Base-by-base conservation (phyloP, 2,113 vertebrate species). In the Chloroceryle aenea region DNA sequence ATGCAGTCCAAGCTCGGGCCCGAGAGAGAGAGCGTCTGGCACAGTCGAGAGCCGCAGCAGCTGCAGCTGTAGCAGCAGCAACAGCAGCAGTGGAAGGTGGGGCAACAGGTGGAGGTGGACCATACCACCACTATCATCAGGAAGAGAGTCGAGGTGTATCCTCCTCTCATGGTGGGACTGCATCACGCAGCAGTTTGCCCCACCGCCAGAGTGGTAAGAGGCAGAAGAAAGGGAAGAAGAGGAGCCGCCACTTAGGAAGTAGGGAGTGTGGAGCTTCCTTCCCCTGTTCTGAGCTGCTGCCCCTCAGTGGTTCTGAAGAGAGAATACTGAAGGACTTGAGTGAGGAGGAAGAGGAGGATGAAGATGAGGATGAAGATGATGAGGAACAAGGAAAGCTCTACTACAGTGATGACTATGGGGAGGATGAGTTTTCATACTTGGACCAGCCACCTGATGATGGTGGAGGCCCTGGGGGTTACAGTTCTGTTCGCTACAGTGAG, bases 251-350 rank as follows among this genome's bases (percentile, higher is more conserved):
- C 19, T 86, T 97, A 77, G 93, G 98, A 29, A 85, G 96, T 50
- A 93, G 93, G 59, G 97, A 97, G 52, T 97, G 96, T 9, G 97
- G 97, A 48, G 97, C 96, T 69, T 97, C 97, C 85, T 98, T 99
- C 92, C 98, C 99, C 92, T 99, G 99, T 88, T 98, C 99, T 4
- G 99, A 99, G 98, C 98, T 99, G 98, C 98, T 99, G 97, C 99
- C 99, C 55, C 97, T 97, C 72, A 99, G 99, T 20, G 99, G 99
- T 67, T 99, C 99, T 9, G 99, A 99, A 98, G 99, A 99, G 97
- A 99, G 99, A 94, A 99, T 99, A 83, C 98, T 99, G 97, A 98
- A 99, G 82, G 99, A 99, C 81, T 98, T 99, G 98, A 99, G 99
- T 27, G 99, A 99, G 93, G 99, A 98, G 45, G 99, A 98, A 26